These are phyloP conservation scores for Mormoops blainvillei DNA, from an alignment of 2,113 vertebrate species.

Conservation along the genomic window DNA sequence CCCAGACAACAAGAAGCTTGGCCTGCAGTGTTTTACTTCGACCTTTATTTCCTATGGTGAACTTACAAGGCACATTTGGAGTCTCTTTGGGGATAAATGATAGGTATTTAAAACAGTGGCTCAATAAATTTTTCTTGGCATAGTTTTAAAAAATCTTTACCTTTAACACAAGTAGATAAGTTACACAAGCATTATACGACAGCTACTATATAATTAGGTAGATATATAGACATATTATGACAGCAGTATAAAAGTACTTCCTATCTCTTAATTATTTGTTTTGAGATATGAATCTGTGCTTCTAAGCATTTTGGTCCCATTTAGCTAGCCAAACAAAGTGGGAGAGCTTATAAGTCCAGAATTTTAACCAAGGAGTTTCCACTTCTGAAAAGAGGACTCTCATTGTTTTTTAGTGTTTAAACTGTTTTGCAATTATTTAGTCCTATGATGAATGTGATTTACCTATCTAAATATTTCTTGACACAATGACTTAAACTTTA, in stretches of 20 bases:
- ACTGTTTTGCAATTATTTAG: not conserved
- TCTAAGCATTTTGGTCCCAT: not conserved
- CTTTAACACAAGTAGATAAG: not conserved
- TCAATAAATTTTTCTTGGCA: not conserved
- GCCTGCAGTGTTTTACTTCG: not conserved
- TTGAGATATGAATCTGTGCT: not conserved
- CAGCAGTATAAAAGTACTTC: not conserved
- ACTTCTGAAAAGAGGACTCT: not conserved
- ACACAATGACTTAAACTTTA: not conserved
- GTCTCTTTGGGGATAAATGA: not conserved
- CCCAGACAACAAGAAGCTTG: not conserved
- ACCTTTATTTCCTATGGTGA: not conserved
- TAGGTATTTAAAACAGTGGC: not conserved
- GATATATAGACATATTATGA: not conserved
- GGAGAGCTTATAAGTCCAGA: not conserved
- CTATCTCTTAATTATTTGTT: not conserved
- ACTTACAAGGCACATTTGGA: not conserved
- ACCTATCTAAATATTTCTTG: not conserved
- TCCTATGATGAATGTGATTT: not conserved
- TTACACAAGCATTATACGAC: not conserved
- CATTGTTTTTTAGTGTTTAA: not conserved
- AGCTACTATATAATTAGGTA: constrained; percentile 1
- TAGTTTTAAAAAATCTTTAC: not conserved
- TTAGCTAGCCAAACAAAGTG: not conserved
- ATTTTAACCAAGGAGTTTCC: not conserved